Base-by-base conservation (phyloP, 2,113 vertebrate species). In the Anseranas semipalmata region DNA sequence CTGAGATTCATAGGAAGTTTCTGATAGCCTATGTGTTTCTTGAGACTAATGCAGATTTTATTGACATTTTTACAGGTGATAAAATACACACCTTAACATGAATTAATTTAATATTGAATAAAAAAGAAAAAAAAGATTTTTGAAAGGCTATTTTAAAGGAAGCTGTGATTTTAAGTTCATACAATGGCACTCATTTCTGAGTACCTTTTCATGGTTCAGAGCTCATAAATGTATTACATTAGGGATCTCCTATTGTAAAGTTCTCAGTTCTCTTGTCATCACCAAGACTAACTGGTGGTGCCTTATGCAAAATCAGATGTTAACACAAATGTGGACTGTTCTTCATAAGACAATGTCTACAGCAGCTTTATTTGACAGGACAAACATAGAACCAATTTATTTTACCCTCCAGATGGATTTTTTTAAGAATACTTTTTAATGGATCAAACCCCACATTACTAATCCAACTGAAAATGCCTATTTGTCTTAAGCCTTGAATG, bases 391-490 rank as follows among this genome's bases (percentile, higher is more conserved):
- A 82, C 17, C 18, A 75, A 80, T 95, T 92, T 78, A 80, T 93
- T 95, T 92, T 78, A 65, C 48, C n/a, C 66, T 95, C 39, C 80
- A 93, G 65, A 85, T 74, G 68, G 46, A 75, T 86, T 96, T 89
- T 81, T 85, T 43, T 55, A 12, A 62, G 62, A 58, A 87, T 78
- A 60, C 4, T 68, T 93, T 94, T 95, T 88, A 82, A 82, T 79
- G 85, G 68, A 75, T 90, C 52, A 77, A 90, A 63, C 27, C 8
- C 27, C 2, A 4, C 45, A 68, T 85, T 87, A 65, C 66, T 89
- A 92, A 95, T 92, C 28, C 30, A 81, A 88, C 48, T 84, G 46
- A 86, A 92, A 95, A 93, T 68, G 8, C 33, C 13, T 63, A 19
- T 89, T 52, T 84, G 22, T 86, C 77, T 91, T 53, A 78, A 55